These are phyloP conservation scores for Astropecten irregularis DNA, from an alignment of 53 echinoderm and acorn worm species.

Conservation along the genomic window DNA sequence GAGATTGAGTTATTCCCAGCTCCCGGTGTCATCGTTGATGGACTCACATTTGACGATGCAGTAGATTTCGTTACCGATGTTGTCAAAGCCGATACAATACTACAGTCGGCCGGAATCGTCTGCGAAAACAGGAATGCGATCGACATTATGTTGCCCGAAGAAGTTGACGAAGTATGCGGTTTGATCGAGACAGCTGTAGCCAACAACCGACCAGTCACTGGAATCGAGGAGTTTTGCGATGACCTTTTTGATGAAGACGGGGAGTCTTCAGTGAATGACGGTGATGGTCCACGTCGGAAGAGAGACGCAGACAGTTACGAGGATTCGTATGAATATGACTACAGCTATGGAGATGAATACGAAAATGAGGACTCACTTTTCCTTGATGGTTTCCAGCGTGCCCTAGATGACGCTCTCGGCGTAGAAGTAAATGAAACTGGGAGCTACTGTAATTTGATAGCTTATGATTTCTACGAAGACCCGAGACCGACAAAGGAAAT, in stretches of 20 bases:
- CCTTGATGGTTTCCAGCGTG: background rate
- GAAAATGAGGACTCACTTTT: background rate
- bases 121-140: background rate
- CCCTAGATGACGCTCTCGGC: background rate
- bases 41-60: background rate
- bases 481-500: background rate
- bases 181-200: background rate
- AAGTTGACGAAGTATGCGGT: background rate
- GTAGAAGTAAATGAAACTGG: background rate
- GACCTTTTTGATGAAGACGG: background rate
- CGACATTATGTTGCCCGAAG: background rate
- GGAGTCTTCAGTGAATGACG: too few relatives aligned
- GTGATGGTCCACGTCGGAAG: too few relatives aligned
- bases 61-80: background rate
- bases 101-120: background rate
- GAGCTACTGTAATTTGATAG: background rate
- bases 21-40: constrained; percentile 14
- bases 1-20: background rate
- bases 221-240: constrained; percentile 18
- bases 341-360: background rate
- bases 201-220: constrained; percentile 1
- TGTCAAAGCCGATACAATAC: background rate
- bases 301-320: too few relatives aligned
- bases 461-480: background rate
- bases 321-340: background rate